Conservation (phyloP, 2,113 vertebrate species). For the Eira barbara region DNA sequence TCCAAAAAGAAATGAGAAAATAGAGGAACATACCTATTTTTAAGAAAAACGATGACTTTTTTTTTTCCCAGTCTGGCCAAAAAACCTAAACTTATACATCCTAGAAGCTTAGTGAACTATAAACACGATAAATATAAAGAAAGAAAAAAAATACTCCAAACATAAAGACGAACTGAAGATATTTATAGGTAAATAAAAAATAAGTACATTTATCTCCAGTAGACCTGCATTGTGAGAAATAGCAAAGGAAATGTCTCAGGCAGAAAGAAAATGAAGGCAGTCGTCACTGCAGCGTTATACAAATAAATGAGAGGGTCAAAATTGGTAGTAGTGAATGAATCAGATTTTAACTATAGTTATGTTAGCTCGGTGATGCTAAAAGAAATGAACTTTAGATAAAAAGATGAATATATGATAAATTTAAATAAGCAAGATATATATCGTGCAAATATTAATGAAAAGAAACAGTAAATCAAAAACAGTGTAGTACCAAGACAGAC, state of each 20-base stretch:
- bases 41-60: background rate
- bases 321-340: background rate
- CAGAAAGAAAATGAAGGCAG: background rate
- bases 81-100: background rate
- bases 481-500: background rate
- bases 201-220: background rate
- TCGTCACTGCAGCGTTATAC: background rate
- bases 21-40: background rate
- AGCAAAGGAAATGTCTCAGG: background rate
- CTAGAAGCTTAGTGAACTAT: background rate
- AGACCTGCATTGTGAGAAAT: background rate
- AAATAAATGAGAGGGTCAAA: background rate
- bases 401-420: background rate
- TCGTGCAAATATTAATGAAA: background rate
- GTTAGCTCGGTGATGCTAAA: background rate
- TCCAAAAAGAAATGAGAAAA: background rate
- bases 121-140: background rate
- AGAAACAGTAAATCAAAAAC: background rate
- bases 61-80: background rate
- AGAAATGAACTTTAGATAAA: background rate
- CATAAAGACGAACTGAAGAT: background rate
- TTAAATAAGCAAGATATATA: background rate
- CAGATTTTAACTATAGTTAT: background rate
- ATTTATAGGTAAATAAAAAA: background rate
- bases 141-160: background rate